A percentile compares a stretch with the other conserved stretches of the same genome.
Evolutionary conservation across 2,113 vertebrate species (phyloP).

Genomic region (Corvus hawaiiensis): DNA sequence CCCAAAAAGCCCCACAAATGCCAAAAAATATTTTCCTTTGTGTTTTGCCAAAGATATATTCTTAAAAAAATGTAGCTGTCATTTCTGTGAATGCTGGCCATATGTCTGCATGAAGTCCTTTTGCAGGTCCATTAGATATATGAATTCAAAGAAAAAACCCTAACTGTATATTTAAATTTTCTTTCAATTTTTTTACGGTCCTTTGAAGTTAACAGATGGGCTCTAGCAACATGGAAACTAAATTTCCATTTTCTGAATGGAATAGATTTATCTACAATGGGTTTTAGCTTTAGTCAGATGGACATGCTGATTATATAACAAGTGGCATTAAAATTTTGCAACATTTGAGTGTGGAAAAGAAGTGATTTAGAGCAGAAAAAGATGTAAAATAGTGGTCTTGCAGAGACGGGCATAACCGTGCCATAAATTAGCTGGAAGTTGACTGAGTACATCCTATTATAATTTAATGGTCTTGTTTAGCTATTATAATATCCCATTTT

Average conservation of each 20-base stretch:
- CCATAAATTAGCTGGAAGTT: not conserved
- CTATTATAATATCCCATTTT: not conserved
- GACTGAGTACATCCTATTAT: not conserved
- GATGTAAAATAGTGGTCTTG: not conserved
- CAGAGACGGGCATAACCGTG: not conserved
- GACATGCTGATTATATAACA: not conserved
- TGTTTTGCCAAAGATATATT: constrained; percentile 70
- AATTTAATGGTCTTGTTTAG: not conserved
- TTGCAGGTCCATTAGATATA: constrained; percentile 81
- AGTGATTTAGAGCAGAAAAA: not conserved
- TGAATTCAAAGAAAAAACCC: not conserved
- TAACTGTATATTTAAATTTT: not conserved
- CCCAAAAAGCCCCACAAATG: constrained; percentile 6
- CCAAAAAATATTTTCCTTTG: constrained; percentile 81
- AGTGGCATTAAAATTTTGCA: not conserved
- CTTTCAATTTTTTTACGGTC: not conserved
- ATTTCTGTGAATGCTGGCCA: constrained; percentile 79
- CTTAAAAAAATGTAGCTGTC: constrained; percentile 70
- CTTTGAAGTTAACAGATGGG: not conserved
- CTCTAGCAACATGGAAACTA: not conserved
- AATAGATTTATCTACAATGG: not conserved
- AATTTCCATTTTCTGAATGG: not conserved
- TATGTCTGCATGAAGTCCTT: constrained; percentile 80
- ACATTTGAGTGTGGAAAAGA: not conserved
- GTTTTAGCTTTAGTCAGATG: not conserved